A percentile compares a stretch with the other conserved stretches of the same genome.
These are phyloP conservation scores for Ataeniobius toweri DNA, from an alignment of 2,797 vertebrate genomes.

Conservation along the genomic window DNA sequence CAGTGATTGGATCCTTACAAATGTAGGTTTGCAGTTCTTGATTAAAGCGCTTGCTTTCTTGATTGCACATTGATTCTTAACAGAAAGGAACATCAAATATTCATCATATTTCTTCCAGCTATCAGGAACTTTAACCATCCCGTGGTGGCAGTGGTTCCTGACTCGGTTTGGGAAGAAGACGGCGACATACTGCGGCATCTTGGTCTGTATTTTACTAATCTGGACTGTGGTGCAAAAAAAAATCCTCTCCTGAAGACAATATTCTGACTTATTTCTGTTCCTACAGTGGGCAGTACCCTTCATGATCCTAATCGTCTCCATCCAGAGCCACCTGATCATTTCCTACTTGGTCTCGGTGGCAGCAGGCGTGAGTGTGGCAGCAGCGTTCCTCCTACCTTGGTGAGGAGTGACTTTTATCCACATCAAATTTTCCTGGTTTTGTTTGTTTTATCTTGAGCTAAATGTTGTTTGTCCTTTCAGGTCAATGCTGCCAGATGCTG, in stretches of 20 bases:
- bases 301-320: conserved; percentile 84
- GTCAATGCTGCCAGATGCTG: conserved; percentile 96
- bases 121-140: conserved; percentile 90
- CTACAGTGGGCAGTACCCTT: conserved; percentile 91
- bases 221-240: not conserved
- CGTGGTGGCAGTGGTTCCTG: conserved; percentile 97
- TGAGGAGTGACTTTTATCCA: conserved; percentile 65
- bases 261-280: not conserved
- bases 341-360: conserved; percentile 88
- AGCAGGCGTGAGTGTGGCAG: conserved; percentile 90
- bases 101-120: conserved; percentile 64
- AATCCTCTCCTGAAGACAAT: not conserved
- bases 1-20: not conserved
- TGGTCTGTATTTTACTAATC: conserved; percentile 76
- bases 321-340: conserved; percentile 83
- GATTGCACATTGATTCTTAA: not conserved
- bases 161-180: conserved; percentile 92
- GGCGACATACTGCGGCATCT: conserved; percentile 87
- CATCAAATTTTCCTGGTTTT: not conserved
- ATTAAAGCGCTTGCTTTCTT: not conserved
- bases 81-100: not conserved
- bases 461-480: conserved; percentile 62
- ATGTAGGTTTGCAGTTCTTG: not conserved
- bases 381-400: conserved; percentile 94
- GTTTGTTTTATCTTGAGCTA: not conserved